A percentile compares a stretch with the other conserved stretches of the same genome.
Evolutionary conservation across 1,140 invertebrate species (phyloP).

Genomic region (Gyrodactylus salaris): DNA sequence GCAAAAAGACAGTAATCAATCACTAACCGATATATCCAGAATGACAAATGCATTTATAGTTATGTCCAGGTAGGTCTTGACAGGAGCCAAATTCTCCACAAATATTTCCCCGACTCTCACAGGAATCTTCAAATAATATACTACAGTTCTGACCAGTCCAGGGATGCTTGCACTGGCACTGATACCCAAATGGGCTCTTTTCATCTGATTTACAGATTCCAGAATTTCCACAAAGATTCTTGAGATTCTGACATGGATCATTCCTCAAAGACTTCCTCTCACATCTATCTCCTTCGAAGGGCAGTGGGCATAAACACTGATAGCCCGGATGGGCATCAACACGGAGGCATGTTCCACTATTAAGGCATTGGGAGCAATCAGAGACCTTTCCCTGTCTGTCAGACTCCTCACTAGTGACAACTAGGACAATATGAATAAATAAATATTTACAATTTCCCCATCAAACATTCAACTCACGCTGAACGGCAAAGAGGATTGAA

Average conservation of each 20-base stretch:
- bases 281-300: not conserved
- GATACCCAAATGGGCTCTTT: not conserved
- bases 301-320: not conserved
- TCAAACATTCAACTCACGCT: too few species aligned
- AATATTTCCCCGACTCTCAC: not conserved
- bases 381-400: too few species aligned
- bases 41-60: not conserved
- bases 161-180: not conserved
- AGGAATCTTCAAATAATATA: not conserved
- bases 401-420: too few species aligned
- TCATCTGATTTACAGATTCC: not conserved
- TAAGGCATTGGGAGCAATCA: not conserved
- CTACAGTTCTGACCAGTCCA: not conserved
- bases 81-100: not conserved
- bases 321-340: not conserved
- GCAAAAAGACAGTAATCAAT: too few species aligned
- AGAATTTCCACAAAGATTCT: not conserved
- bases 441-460: too few species aligned
- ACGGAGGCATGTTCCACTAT: not conserved
- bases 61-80: not conserved
- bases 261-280: too few species aligned
- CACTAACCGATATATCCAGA: not conserved
- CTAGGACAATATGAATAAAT: too few species aligned
- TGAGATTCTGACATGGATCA: not conserved
- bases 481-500: too few species aligned